Evolutionary conservation across 2,888 invertebrate species (phyloP).

Genomic region (Acleris holmiana): DNA sequence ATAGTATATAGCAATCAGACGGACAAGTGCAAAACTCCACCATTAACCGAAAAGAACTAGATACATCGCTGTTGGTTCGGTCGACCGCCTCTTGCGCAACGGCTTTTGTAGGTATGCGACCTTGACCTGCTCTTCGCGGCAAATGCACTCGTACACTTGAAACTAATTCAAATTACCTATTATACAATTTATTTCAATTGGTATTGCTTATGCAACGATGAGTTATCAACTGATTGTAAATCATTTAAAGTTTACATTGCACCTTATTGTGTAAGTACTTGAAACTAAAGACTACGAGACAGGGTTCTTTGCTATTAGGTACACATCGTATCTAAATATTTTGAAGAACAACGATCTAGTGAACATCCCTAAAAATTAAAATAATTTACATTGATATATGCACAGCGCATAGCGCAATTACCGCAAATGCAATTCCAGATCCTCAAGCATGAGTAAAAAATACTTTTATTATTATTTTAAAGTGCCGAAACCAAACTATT

Average conservation of each 20-base stretch:
- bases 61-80: conserved; percentile 44
- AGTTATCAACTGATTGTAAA: conserved; percentile 4
- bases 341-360: too few species aligned
- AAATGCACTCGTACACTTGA: conserved; percentile 63
- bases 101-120: conserved; percentile 59
- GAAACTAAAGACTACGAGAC: not conserved
- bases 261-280: not conserved
- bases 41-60: conserved; percentile 48
- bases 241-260: not conserved
- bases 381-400: too few species aligned
- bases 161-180: conserved; percentile 47
- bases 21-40: conserved; percentile 29
- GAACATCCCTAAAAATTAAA: too few species aligned
- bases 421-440: too few species aligned
- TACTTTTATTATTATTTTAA: too few species aligned
- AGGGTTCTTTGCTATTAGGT: too few species aligned
- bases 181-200: conserved; percentile 16
- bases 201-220: not conserved
- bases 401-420: too few species aligned
- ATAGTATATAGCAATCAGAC: not conserved
- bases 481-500: too few species aligned
- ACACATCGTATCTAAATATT: too few species aligned
- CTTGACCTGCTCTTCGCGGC: conserved; percentile 77
- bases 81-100: conserved; percentile 66
- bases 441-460: too few species aligned